Percentiles rank a stretch among this genome's conserved stretches.
phyloP scores from a whole-genome alignment of 2,888 invertebrate genomes.

The Brassicogethes aeneus region DNA sequence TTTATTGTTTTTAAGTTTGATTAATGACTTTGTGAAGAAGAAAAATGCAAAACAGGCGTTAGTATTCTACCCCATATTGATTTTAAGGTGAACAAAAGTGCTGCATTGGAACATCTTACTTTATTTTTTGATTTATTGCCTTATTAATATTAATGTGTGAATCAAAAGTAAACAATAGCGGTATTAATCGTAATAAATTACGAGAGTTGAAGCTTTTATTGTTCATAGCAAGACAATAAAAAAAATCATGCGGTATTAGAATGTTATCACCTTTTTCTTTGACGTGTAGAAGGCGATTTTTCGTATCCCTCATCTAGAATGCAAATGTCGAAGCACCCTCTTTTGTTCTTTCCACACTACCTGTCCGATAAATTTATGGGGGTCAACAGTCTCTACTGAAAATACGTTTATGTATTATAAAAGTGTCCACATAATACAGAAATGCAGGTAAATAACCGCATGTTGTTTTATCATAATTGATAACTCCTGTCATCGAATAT shows the following conservation, averaged over 20 bases:
- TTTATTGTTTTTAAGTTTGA: too few relatives aligned
- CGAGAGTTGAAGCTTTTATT: not conserved
- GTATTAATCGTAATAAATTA: not conserved
- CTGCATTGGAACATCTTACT: not conserved
- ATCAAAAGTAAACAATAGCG: not conserved
- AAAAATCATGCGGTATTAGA: not conserved
- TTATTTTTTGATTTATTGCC: not conserved
- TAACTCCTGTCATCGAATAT: too few relatives aligned
- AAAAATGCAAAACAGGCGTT: too few relatives aligned
- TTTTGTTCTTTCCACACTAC: conserved; percentile 21
- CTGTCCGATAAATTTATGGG: conserved; percentile 21
- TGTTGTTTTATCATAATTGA: not conserved
- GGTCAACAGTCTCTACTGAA: conserved; percentile 17
- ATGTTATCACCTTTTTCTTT: conserved; percentile 7
- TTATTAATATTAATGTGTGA: not conserved
- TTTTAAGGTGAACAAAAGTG: too few relatives aligned
- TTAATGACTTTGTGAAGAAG: too few relatives aligned
- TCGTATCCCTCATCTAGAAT: conserved; percentile 20
- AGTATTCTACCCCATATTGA: too few relatives aligned
- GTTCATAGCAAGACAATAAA: not conserved
- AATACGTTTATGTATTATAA: too few relatives aligned
- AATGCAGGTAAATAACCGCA: not conserved
- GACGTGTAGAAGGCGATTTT: conserved; percentile 21
- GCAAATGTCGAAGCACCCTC: conserved; percentile 22
- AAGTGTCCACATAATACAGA: not conserved